These are phyloP conservation scores for Aleiodes leptofemur DNA, from an alignment of 2,888 invertebrate species.

Conservation along the genomic window DNA sequence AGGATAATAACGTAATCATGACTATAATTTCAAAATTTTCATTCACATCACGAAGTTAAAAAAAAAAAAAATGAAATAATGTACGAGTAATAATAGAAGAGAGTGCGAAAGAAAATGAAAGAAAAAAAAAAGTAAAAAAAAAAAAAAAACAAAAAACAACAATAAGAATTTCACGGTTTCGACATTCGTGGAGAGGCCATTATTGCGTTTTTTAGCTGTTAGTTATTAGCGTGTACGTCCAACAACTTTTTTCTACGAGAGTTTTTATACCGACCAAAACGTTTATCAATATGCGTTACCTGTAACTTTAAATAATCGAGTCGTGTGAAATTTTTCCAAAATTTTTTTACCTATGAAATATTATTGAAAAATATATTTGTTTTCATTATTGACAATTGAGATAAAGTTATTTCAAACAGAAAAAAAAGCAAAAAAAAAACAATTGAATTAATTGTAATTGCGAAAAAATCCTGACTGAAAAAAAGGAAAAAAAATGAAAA, in stretches of 20 bases:
- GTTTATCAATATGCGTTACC: constrained; percentile 22
- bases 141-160: too few species aligned
- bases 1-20: constrained; percentile 31
- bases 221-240: constrained; percentile 55
- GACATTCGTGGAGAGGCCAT: constrained; percentile 36
- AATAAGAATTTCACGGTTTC: constrained; percentile 24
- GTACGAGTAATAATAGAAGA: constrained; percentile 5
- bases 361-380: background rate
- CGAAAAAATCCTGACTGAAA: constrained; percentile 8
- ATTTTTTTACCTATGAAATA: too few species aligned
- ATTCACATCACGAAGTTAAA: constrained; percentile 12
- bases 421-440: background rate
- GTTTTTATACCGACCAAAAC: constrained; percentile 70
- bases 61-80: constrained; percentile 29
- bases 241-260: constrained; percentile 68
- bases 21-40: constrained; percentile 25
- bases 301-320: constrained; percentile 35
- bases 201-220: constrained; percentile 42
- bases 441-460: constrained; percentile 21
- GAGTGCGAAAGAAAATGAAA: constrained; percentile 42
- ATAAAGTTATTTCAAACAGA: background rate
- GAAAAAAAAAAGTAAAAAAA: background rate
- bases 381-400: constrained; percentile 7
- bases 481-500: background rate
- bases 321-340: background rate